Base-by-base conservation (phyloP, 2,113 vertebrate species). In the Ptychochromis oligacanthus region DNA sequence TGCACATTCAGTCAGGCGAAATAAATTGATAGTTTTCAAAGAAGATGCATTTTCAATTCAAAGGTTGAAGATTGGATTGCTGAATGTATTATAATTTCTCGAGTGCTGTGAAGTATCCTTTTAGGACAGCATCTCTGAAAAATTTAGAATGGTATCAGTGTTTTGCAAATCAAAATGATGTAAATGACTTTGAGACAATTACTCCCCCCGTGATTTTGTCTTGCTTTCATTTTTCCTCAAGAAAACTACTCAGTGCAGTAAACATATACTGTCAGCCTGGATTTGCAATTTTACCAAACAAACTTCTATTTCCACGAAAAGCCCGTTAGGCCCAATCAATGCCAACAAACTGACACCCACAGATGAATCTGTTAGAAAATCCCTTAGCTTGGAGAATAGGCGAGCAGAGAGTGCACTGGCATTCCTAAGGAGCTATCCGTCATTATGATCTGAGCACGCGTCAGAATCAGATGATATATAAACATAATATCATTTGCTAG, bases 401-500 rank as follows among this genome's bases (percentile, higher is more conserved):
- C 46, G 58, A 77, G 81, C 62, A 22, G 81, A 77, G 75, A 65
- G 76, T 15, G 86, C 83, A 76, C 85, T 86, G 76, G 76, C 87
- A 85, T 89, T 90, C 83, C 67, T 86, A 88, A 93, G 89, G 82
- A 93, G 86, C 89, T 79, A 92, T 92, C 87, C 24, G 72, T 95
- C 94, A 93, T 88, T 88, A 87, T 90, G 83, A 94, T 94, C 90
- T 54, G 85, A 89, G 79, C 87, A 90, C 70, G 80, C 7, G 78
- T 77, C 89, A 90, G 65, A 87, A 92, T 91, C 79, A 82, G 85
- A 90, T 90, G 91, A 91, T 91, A 90, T 86, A 81, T 81, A 91
- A 93, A 92, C 91, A 90, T 88, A 86, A 93, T 89, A 93, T 90
- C 55, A 91, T 93, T 93, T 91, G 84, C 93, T 77, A 62, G 76